Base-by-base conservation (phyloP, 2,888 invertebrate species). In the Eupsilia transversa region DNA sequence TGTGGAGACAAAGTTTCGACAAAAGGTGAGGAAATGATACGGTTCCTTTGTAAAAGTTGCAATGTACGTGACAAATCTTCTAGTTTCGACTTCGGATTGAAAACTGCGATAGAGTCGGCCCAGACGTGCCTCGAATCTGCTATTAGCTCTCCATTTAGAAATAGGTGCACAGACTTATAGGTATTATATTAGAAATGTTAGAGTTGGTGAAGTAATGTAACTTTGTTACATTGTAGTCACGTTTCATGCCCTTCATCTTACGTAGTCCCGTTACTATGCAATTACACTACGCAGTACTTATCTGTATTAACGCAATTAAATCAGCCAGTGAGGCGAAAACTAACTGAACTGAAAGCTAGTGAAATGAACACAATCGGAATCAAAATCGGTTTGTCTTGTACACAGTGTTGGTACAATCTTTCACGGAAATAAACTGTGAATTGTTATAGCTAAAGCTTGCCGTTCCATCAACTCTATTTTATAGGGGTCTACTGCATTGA, bases 1-100 rank as follows among this genome's bases (percentile, higher is more conserved):
- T 91, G 85, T 70, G 85, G 78, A 76, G 81, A 86, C 87, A 88
- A 90, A 91, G 88, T 89, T 91, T 86, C 73, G 86, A 93, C 92
- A 93, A 93, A 93, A 93, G 93, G 93, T 94, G 93, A 93, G 92
- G 93, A 94, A 95, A 95, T 94, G 94, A 94, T 94, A 93, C 90
- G 92, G 92, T 92, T 91, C 92, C 93, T 93, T 95, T 94, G 91
- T 93, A 92, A 95, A 94, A 95, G 93, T 96, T 95, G 93, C 92
- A 92, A 92, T 91, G 95, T 94, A 96, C 96, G 96, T 96, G 96
- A 96, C 96, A 95, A 96, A 95, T 96, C 96, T 95, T 93, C 94
- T 92, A 94, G 94, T 94, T 95, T 94, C 93, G 92, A 94, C 92
- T 94, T 93, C 88, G 94, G 94, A 96, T 96, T 96, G 96, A 96